A percentile compares a stretch with the other conserved stretches of the same genome.
Conservation (phyloP, 2,113 vertebrate genomes). For the Tyrannus savana region DNA sequence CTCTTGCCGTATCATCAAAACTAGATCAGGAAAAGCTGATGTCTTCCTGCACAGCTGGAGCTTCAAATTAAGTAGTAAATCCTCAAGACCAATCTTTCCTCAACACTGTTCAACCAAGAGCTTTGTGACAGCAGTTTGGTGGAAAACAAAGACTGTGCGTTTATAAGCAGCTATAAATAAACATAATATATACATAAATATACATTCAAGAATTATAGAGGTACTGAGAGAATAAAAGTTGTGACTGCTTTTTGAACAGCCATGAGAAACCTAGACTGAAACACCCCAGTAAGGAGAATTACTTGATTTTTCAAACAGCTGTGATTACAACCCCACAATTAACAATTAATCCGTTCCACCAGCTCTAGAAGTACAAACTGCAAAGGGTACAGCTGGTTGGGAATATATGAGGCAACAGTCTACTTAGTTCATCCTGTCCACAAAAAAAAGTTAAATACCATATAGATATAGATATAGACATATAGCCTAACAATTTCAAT, state of each 20-base stretch:
- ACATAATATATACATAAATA: neutral
- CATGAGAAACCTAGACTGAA: neutral
- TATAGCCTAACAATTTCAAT: neutral
- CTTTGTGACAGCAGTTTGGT: neutral
- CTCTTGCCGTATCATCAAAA: neutral
- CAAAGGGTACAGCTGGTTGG: neutral
- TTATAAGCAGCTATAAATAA: neutral
- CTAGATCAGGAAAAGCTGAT: neutral
- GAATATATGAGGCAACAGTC: neutral
- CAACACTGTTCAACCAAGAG: neutral
- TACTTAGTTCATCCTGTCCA: neutral
- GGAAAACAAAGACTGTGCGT: neutral
- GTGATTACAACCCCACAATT: neutral
- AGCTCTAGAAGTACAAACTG: neutral
- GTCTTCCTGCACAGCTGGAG: neutral
- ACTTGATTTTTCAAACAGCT: neutral
- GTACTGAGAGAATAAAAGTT: neutral
- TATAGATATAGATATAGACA: neutral
- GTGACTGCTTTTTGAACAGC: neutral
- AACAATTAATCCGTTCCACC: neutral
- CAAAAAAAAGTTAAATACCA: neutral
- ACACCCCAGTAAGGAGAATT: neutral
- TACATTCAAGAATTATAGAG: neutral
- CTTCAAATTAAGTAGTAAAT: slow-evolving; percentile 19
- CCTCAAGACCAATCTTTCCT: neutral